A percentile compares a stretch with the other conserved stretches of the same genome.
Evolutionary conservation across 2,113 vertebrate species (phyloP).

Genomic region (Nanorana parkeri): DNA sequence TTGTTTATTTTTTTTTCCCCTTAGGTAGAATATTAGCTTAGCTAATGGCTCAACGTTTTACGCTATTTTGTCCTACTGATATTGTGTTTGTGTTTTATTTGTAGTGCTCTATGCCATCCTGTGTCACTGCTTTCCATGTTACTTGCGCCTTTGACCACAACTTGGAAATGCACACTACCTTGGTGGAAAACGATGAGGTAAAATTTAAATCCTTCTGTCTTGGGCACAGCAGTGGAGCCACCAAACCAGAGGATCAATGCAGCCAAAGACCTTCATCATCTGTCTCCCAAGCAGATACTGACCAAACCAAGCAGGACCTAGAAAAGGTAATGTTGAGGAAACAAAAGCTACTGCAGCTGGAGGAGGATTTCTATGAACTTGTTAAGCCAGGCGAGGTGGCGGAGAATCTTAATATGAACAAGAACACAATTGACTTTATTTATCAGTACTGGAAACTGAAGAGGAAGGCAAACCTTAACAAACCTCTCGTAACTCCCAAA

Average conservation of each 20-base stretch:
- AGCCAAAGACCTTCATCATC: constrained; percentile 54
- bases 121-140: constrained; percentile 95
- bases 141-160: constrained; percentile 95
- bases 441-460: constrained; percentile 98
- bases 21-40: neutral
- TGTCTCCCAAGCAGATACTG: constrained; percentile 62
- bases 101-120: constrained; percentile 95
- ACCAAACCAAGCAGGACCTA: constrained; percentile 79
- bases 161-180: constrained; percentile 94
- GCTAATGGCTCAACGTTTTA: neutral
- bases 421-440: constrained; percentile 88
- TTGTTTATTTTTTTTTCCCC: too few relatives aligned
- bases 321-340: constrained; percentile 93
- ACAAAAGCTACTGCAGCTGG: constrained; percentile 93
- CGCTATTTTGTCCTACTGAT: neutral
- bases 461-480: constrained; percentile 91
- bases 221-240: constrained; percentile 86
- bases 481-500: constrained; percentile 88
- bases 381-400: constrained; percentile 90
- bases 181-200: constrained; percentile 95
- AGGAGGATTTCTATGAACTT: constrained; percentile 92
- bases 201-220: constrained; percentile 98
- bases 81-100: constrained; percentile 50
- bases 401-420: constrained; percentile 80
- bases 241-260: constrained; percentile 65